These are phyloP conservation scores for Cydia strobilella DNA, from an alignment of 1,140 invertebrate genomes.

Conservation along the genomic window DNA sequence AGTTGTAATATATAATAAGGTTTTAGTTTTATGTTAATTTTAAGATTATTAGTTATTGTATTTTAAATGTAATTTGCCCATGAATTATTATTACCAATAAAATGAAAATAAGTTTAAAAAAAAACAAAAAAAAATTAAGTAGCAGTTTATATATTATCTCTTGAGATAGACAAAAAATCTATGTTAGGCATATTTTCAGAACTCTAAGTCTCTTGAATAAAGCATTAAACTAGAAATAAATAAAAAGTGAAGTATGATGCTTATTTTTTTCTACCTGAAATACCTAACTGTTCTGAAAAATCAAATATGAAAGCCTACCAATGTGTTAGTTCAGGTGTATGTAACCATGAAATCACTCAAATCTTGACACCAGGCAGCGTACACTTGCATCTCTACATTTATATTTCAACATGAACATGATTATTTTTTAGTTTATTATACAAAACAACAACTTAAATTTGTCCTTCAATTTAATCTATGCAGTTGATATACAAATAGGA, in stretches of 20 bases:
- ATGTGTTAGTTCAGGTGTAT: not conserved
- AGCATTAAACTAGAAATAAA: too few species aligned
- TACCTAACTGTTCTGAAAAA: not conserved
- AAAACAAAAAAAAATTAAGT: too few species aligned
- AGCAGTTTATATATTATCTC: slow-evolving; percentile 3
- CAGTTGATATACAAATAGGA: not conserved
- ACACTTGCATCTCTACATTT: not conserved
- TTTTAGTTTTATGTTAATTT: too few species aligned
- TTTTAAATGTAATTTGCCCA: too few species aligned
- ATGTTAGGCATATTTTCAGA: not conserved
- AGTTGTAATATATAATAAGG: too few species aligned
- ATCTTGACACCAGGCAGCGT: too few species aligned
- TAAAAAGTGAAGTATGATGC: too few species aligned
- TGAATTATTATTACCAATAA: too few species aligned
- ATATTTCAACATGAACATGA: not conserved
- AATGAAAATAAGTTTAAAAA: too few species aligned
- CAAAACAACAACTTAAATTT: not conserved
- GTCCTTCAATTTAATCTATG: not conserved
- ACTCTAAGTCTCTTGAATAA: not conserved
- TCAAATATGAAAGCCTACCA: not conserved
- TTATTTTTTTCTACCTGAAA: not conserved
- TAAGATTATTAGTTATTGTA: too few species aligned
- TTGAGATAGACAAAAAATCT: not conserved
- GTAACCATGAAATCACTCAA: too few species aligned
- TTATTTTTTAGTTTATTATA: too few species aligned